Conservation (phyloP, 1,140 invertebrate genomes). For the Eriosoma lanigerum region DNA sequence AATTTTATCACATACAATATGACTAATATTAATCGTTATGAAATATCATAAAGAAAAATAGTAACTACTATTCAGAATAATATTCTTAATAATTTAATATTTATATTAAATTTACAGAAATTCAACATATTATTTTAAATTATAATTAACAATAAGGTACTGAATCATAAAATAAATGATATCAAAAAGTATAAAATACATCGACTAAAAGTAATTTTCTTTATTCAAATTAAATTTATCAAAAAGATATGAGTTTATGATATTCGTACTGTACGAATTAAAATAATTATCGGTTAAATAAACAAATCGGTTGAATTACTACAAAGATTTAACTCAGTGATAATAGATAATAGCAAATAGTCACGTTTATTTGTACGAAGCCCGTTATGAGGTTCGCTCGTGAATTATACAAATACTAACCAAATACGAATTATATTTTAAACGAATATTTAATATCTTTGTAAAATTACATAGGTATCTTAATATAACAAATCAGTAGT, state of each 20-base stretch:
- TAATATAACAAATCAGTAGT: too few species aligned
- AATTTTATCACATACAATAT: too few species aligned
- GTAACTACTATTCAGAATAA: too few species aligned
- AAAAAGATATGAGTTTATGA: neutral
- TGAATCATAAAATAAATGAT: too few species aligned
- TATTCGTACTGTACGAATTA: neutral
- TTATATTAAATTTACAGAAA: too few species aligned
- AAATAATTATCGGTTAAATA: neutral
- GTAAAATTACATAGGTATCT: neutral
- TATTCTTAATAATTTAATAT: too few species aligned
- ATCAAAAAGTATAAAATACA: neutral
- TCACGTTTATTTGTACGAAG: neutral
- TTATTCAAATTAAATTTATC: neutral
- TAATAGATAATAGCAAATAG: slow-evolving; percentile 2
- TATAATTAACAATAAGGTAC: too few species aligned
- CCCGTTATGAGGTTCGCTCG: neutral
- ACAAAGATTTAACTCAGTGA: neutral
- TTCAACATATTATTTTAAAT: too few species aligned
- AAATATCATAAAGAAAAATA: too few species aligned
- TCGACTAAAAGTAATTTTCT: neutral
- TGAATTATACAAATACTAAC: neutral
- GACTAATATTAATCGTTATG: too few species aligned
- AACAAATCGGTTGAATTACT: neutral
- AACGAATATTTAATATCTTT: neutral
- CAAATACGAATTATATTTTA: neutral